Percentiles rank a stretch among this genome's conserved stretches.
These are phyloP conservation scores for Benitochromis conjunctus DNA, from an alignment of 2,113 vertebrate species.

Conservation along the genomic window DNA sequence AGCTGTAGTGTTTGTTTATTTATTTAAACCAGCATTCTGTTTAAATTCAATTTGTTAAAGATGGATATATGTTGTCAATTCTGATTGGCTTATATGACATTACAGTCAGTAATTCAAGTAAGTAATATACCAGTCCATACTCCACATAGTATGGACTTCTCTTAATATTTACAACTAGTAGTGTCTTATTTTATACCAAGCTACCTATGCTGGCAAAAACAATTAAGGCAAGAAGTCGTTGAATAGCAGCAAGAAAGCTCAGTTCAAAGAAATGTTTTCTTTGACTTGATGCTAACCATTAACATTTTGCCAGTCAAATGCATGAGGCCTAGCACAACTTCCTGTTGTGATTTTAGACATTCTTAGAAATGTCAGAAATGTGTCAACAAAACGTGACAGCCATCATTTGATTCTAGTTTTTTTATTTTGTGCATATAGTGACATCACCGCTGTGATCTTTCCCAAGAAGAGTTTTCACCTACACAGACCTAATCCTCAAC, in stretches of 20 bases:
- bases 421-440: not conserved
- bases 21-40: not conserved
- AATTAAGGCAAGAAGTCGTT: not conserved
- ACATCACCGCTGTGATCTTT: rapidly evolving
- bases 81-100: not conserved
- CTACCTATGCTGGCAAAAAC: not conserved
- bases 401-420: not conserved
- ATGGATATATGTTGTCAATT: not conserved
- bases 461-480: not conserved
- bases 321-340: not conserved
- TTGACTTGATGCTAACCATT: not conserved
- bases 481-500: not conserved
- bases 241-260: not conserved
- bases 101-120: not conserved
- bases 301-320: not conserved
- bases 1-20: not conserved
- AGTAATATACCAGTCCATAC: not conserved
- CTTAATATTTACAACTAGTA: not conserved
- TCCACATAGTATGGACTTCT: not conserved
- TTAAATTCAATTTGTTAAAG: not conserved
- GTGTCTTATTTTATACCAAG: not conserved
- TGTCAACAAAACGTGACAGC: not conserved
- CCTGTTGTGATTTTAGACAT: not conserved
- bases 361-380: not conserved
- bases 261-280: not conserved